Base-by-base conservation (phyloP, 2,113 vertebrate genomes). In the Vidua chalybeata region DNA sequence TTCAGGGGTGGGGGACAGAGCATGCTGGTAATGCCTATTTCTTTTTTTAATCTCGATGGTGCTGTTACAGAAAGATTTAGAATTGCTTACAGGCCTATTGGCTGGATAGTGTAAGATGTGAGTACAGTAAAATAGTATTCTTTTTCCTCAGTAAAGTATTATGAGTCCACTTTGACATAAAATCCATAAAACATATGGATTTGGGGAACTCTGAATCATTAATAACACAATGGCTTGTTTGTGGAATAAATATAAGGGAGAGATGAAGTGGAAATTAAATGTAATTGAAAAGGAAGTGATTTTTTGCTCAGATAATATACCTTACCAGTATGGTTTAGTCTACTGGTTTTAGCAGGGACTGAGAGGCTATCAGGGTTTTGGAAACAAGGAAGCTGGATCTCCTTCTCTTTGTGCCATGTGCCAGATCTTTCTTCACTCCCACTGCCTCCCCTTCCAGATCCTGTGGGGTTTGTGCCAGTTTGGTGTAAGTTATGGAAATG, bases 121-220 rank as follows among this genome's bases (percentile, higher is more conserved):
- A 95, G 31, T 94, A 87, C 54, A 93, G 78, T 80, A 90, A 91
- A 96, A 94, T 81, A 91, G 46, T 94, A 51, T 89, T 91, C 66
- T 91, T 90, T 94, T 89, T 91, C 85, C 92, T 92, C 89, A 94
- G 96, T 97, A 96, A 96, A 87, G 15, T 84, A 89, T 93, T 96
- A 81, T 91, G 75, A 91, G 72, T 90, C 84, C 64, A 71, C 73
- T 93, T 89, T 95, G 95, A 93, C 91, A 61, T 62, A 66, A 96
- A 95, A 92, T 95, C 93, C 66, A 97, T 96, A 76, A 91, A 92
- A 89, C 81, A 26, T 92, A 89, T 92, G 86, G 73, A 96, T 96
- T 81, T 88, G 84, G 64, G 61, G 59, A 96, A 55, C 48, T 87
- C 69, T 75, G 85, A 68, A 54, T 81, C 85, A 85, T 85, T 91